Evolutionary conservation across 2,113 vertebrate genomes (phyloP), one percentile per base, ranked within the genome.

Genomic region (Dasyprocta punctata): DNA sequence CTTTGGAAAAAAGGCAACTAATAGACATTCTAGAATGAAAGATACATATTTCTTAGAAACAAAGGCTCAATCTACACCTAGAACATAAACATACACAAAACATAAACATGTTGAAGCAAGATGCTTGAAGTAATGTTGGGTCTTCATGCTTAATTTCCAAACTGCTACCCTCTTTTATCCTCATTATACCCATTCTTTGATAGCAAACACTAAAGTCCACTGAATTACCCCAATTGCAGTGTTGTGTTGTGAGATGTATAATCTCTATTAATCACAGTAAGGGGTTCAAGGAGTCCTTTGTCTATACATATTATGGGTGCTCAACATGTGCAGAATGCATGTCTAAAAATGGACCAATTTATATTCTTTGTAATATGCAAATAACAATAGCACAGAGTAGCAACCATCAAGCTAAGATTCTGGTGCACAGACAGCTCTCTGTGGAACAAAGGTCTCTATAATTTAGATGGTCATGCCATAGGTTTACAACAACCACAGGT

Each of bases 11-110:
- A 94, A 92, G 84, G 67, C 54, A 58, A 85, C 69, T 75, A 36
- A 52, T 69, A 71, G 96, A 81, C 24, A 80, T 47, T 73, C 44
- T 80, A 81, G 73, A 85, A 93, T 77, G 56, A 92, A 78, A 86
- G 63, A 77, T 77, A 56, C 12, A 36, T 26, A 61, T 63, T 83
- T 96, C 63, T 80, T 92, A 94, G 38, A 24, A 54, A 60, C 20
- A 60, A 41, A 24, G 61, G 44, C 49, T 49, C 65, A 14, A 38
- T 56, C 60, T 44, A 54, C 28, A 38, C 61, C 75, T 28, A 10
- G 44, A n/a, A 77, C 24, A 87, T 8, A 90, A 84, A 91, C 8
- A 89, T 24, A 86, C 60, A 82, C 36, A 65, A 52, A 20, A 73
- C 22, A 65, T 56, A 92, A 81, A 92, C 5, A 93, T n/a, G 71